A percentile compares a stretch with the other conserved stretches of the same genome.
phyloP scores from a whole-genome alignment of 2,888 invertebrate genomes.

The Hanleya hanleyi region DNA sequence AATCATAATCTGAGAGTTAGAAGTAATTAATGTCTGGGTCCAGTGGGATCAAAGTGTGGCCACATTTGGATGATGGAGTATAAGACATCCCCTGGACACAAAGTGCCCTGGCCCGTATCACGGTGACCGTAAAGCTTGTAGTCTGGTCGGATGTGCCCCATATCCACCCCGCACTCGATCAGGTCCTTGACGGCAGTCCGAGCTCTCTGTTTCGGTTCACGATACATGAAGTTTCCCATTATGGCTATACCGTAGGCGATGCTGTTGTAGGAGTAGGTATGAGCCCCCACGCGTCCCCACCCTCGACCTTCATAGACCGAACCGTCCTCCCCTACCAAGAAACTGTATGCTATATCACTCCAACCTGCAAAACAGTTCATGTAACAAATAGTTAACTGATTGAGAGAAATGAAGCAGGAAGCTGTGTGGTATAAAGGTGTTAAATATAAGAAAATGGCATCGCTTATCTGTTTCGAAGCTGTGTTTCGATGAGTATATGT shows the following conservation, averaged over 20 bases:
- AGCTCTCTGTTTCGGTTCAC: slow-evolving; percentile 53
- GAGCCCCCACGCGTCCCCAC: slow-evolving; percentile 84
- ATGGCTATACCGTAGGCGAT: slow-evolving; percentile 60
- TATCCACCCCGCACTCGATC: slow-evolving; percentile 52
- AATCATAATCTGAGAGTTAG: no score
- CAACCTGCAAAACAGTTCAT: slow-evolving; percentile 36
- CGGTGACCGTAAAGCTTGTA: slow-evolving; percentile 62
- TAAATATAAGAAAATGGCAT: no score
- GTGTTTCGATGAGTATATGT: no score
- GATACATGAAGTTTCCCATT: slow-evolving; percentile 60
- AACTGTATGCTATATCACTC: slow-evolving; percentile 76
- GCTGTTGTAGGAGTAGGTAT: slow-evolving; percentile 79
- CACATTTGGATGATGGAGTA: slow-evolving; percentile 52
- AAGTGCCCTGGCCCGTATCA: slow-evolving; percentile 45
- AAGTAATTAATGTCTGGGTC: not conserved
- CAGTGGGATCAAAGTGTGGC: slow-evolving; percentile 38
- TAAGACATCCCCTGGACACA: slow-evolving; percentile 57
- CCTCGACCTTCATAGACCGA: slow-evolving; percentile 83
- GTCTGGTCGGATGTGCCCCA: slow-evolving; percentile 48
- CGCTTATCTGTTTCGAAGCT: no score
- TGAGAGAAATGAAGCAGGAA: slow-evolving; percentile 71
- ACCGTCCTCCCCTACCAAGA: slow-evolving; percentile 86
- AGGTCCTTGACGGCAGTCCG: slow-evolving; percentile 51
- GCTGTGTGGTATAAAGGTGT: no score
- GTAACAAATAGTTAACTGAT: not conserved